These are phyloP conservation scores for Linepithema humile DNA, from an alignment of 1,140 invertebrate genomes.

Conservation along the genomic window DNA sequence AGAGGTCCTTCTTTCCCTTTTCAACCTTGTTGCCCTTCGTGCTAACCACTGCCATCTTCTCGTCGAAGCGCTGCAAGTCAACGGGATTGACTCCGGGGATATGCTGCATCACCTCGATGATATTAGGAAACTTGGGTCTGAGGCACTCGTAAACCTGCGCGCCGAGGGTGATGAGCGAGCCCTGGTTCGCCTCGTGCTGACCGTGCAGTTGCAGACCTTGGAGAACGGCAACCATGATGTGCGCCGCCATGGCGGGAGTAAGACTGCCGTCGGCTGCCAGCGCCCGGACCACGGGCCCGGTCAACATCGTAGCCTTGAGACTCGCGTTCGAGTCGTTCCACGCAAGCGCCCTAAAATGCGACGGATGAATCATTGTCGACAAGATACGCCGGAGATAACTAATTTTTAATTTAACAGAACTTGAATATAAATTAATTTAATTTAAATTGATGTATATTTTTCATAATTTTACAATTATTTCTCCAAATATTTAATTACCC, in stretches of 20 bases:
- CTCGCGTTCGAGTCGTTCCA: constrained; percentile 94
- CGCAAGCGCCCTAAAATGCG: constrained; percentile 87
- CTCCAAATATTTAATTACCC: constrained; percentile 80
- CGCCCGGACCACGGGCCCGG: constrained; percentile 87
- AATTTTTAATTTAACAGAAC: no score
- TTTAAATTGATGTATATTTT: no score
- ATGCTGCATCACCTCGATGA: constrained; percentile 88
- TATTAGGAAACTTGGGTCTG: constrained; percentile 89
- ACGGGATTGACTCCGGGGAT: constrained; percentile 91
- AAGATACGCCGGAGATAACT: not conserved
- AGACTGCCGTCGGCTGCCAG: constrained; percentile 86
- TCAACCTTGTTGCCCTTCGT: constrained; percentile 92
- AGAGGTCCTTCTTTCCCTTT: constrained; percentile 95
- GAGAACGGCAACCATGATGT: constrained; percentile 90
- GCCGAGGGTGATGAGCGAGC: constrained; percentile 88
- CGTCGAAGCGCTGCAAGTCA: constrained; percentile 93
- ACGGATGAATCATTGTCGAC: not conserved
- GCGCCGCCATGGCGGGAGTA: constrained; percentile 87
- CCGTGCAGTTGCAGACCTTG: constrained; percentile 91
- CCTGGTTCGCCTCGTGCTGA: constrained; percentile 93
- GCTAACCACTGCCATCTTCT: constrained; percentile 89
- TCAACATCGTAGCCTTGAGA: constrained; percentile 90
- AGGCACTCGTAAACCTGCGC: constrained; percentile 93
- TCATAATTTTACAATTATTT: not conserved
- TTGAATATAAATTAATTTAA: not conserved